Base-by-base conservation (phyloP, 1,140 invertebrate genomes). In the Dinothrombium tinctorium region DNA sequence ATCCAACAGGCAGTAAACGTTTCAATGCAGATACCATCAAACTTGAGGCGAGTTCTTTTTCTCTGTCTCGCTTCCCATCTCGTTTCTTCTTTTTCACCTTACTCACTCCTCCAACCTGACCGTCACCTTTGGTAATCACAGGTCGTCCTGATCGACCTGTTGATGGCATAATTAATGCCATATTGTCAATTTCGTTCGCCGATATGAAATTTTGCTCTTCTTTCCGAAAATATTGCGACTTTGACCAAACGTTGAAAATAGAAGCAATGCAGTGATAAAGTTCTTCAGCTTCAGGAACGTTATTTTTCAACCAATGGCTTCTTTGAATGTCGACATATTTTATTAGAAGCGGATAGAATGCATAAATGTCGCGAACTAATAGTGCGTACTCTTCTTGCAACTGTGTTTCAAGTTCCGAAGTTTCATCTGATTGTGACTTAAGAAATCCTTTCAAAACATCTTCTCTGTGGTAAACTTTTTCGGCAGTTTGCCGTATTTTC, bases 151-250 rank as follows among this genome's bases (percentile, higher is more conserved):
- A 65, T 51, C 75, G 68, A 3, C 75, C 78, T 0, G 77, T 74
- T 35, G 81, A 80, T 38, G 80, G 87, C 86, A 86, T 95, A 45
- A 98, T 95, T 19, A 95, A 63, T 2, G 83, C 73, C 84, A 95
- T 94, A 54, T 95, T 95, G 58, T 98, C 92, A 46, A 99, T 96
- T 64, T 98, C 92, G 61, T 99, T 95, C 4, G 84, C 83, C 0
- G 86, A 86, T 50, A 98, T 95, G 58, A 96, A 99, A 67, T 98
- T 99, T 52, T 94, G 83, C 54, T 99, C 94, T 60, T 99, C 92
- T 47, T 84, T 73, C 25, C 92, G 68, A 66, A 96, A 98, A 61
- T 94, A 87, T 61, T 95, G 59, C 38, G 86, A 94, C 58, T 87
- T 87, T 0, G 84, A 92, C 92, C 94, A 98, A 47, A 94, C 83